phyloP scores from a whole-genome alignment of 2,113 vertebrate genomes.

The Eira barbara region DNA sequence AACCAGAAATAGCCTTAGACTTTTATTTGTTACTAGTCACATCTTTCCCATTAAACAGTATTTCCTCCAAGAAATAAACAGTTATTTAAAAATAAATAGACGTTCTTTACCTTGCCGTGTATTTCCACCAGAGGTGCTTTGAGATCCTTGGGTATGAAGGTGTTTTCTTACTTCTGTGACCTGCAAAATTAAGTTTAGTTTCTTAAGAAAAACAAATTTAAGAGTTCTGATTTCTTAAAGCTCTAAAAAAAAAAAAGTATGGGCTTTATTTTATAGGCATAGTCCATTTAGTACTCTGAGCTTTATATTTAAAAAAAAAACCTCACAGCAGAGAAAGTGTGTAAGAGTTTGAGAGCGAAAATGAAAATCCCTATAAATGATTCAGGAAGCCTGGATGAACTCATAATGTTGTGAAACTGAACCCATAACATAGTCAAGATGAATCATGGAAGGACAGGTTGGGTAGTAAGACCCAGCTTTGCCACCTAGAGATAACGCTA shows the following conservation, averaged over 20 bases:
- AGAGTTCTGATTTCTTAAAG: slow-evolving; percentile 30
- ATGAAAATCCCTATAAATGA: slow-evolving; percentile 74
- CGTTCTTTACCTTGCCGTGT: slow-evolving; percentile 45
- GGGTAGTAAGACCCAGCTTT: slow-evolving; percentile 47
- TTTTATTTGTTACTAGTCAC: slow-evolving; percentile 42
- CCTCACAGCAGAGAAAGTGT: slow-evolving; percentile 46
- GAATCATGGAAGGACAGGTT: slow-evolving; percentile 53
- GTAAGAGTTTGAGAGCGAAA: slow-evolving; percentile 52
- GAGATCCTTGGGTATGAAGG: slow-evolving; percentile 61
- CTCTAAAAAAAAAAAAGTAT: neutral
- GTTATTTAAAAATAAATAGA: slow-evolving; percentile 56
- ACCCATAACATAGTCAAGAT: slow-evolving; percentile 68
- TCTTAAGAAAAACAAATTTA: slow-evolving; percentile 20
- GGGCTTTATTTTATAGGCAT: slow-evolving; percentile 39
- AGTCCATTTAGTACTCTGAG: slow-evolving; percentile 26
- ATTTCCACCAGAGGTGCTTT: slow-evolving; percentile 62
- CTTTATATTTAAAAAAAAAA: neutral
- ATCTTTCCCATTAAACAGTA: slow-evolving; percentile 60
- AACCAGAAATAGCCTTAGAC: slow-evolving; percentile 54
- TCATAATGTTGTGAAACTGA: slow-evolving; percentile 76
- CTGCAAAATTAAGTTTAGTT: slow-evolving; percentile 61
- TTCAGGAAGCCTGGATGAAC: slow-evolving; percentile 72
- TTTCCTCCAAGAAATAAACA: slow-evolving; percentile 57
- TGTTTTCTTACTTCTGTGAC: slow-evolving; percentile 43
- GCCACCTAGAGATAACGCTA: slow-evolving; percentile 38